Evolutionary conservation across 2,888 invertebrate species (phyloP).

Genomic region (Melitaea athalia): DNA sequence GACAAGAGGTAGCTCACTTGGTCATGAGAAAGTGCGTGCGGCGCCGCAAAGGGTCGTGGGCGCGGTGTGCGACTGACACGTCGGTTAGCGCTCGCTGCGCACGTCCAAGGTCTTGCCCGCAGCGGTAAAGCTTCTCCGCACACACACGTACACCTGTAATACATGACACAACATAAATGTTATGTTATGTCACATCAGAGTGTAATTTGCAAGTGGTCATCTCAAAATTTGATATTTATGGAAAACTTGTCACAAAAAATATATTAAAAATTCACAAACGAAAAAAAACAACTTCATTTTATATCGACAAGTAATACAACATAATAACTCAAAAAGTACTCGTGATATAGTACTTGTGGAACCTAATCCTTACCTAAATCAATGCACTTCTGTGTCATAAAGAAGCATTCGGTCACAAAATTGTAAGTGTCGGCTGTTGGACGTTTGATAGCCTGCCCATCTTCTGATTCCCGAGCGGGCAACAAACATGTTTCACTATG

Average conservation of each 20-base stretch:
- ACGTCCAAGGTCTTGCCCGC: constrained; percentile 87
- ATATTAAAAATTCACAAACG: too few species aligned
- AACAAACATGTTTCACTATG: constrained; percentile 90
- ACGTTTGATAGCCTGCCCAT: constrained; percentile 68
- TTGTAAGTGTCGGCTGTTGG: constrained; percentile 84
- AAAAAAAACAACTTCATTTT: too few species aligned
- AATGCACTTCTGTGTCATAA: constrained; percentile 92
- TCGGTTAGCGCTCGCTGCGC: constrained; percentile 89
- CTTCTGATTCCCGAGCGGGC: constrained; percentile 83
- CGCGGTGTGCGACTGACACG: constrained; percentile 74
- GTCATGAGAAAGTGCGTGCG: constrained; percentile 85
- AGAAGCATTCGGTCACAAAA: constrained; percentile 96
- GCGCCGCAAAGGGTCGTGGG: constrained; percentile 83
- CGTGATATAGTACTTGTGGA: not conserved
- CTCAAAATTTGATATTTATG: too few species aligned
- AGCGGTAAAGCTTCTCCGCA: constrained; percentile 84
- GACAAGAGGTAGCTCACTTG: constrained; percentile 65
- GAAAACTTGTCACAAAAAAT: too few species aligned
- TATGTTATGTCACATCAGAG: not conserved
- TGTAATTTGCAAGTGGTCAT: too few species aligned
- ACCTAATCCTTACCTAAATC: constrained; percentile 83
- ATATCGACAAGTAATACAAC: not conserved
- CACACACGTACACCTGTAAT: constrained; percentile 84
- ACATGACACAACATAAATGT: not conserved
- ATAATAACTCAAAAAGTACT: not conserved